A percentile compares a stretch with the other conserved stretches of the same genome.
Evolutionary conservation across 2,113 vertebrate species (phyloP).

Genomic region (Podarcis muralis): DNA sequence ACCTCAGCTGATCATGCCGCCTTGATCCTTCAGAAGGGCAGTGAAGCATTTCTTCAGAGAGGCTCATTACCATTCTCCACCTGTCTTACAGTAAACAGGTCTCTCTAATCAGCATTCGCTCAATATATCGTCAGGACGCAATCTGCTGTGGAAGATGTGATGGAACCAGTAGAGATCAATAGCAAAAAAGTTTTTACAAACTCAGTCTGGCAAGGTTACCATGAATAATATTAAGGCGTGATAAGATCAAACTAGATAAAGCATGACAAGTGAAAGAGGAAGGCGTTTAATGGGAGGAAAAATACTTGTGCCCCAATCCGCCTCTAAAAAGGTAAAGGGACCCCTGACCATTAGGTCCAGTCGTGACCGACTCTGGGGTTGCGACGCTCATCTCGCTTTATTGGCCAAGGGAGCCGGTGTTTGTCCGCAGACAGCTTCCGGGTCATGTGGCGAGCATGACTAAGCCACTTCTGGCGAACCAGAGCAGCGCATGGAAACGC

Average conservation of each 20-base stretch:
- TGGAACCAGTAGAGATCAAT: constrained; percentile 63
- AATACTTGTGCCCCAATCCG: not conserved
- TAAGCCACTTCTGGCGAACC: no score
- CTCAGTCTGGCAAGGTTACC: constrained; percentile 56
- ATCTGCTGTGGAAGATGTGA: constrained; percentile 57
- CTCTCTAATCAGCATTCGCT: constrained; percentile 63
- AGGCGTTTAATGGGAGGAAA: not conserved
- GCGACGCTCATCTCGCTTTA: no score
- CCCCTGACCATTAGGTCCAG: no score
- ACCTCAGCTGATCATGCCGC: not conserved
- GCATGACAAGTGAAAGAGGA: constrained; percentile 5
- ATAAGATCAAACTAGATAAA: constrained; percentile 2
- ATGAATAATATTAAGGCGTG: constrained; percentile 44
- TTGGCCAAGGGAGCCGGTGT: no score
- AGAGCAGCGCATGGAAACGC: no score
- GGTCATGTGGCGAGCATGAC: no score
- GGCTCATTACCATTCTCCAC: constrained; percentile 61
- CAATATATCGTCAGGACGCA: constrained; percentile 45
- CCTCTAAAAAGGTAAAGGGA: no score
- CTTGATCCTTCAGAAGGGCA: not conserved
- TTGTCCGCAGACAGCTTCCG: no score
- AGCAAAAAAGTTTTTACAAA: constrained; percentile 57
- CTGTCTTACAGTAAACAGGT: constrained; percentile 45
- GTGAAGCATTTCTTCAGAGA: constrained; percentile 21
- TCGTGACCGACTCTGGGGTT: no score